Evolutionary conservation across 2,888 invertebrate species (phyloP), one percentile per base, ranked within the genome.

Genomic region (Pandemis cinnamomeana): DNA sequence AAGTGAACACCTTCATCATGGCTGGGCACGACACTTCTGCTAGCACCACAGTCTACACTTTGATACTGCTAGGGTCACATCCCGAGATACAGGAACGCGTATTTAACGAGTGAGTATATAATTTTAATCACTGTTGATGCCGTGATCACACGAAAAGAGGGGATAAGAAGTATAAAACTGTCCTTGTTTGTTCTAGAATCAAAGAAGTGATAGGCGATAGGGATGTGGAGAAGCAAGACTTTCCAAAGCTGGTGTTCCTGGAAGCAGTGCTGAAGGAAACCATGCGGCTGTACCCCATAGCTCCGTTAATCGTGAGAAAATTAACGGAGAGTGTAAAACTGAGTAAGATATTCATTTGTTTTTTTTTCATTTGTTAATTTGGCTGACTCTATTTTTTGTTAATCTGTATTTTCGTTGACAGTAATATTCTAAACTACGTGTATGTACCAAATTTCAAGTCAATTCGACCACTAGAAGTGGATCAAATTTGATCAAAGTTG

Each of bases 21-120:
- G 61, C 71, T 8, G 74, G 74, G 2, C 51, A 69, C 44, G 74
- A 74, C 36, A 74, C 74, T 6, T 62, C 74, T 0, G 60, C 71
- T 7, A 51, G 51, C 4, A 51, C 46, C 5, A 41, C 41, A 0
- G 36, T 55, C 11, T 63, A 55, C 46, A 41, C 51, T 2, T 7
- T 75, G 11, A 11, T 74, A 48, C 7, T 61, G 13, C 20, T 74
- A 20, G 70, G 70, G 27, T 61, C 53, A 10, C 11, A 74, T 44
- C 70, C 73, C 8, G 70, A 66, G 5, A 61, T 74, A n/a, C 73
- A 74, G 20, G 70, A 74, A 11, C 48, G 36, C 5, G 62, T 74
- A 6, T 67, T 53, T 53, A 7, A 61, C 10, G 74, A 74, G 74
- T 74, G 27, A 74, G 74, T 71, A 66, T 71, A 66, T 0, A 0